Base-by-base conservation (phyloP, 2,113 vertebrate species). In the Aldabrachelys gigantea region DNA sequence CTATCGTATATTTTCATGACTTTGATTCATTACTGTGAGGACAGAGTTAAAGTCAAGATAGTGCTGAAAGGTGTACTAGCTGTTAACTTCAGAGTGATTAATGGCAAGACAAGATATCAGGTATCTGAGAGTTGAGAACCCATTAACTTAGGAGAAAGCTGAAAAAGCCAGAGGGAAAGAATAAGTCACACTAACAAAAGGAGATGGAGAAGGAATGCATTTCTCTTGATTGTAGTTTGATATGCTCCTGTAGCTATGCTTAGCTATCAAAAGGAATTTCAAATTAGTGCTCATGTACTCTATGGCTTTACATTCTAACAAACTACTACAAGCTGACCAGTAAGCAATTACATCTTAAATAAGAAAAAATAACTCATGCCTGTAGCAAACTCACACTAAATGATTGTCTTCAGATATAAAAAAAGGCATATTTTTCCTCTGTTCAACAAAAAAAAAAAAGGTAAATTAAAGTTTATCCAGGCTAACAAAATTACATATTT, bases 71-170 rank as follows among this genome's bases (percentile, higher is more conserved):
- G 93, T 97, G 89, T 96, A 95, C 93, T 98, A 98, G 98, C 97
- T 98, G 97, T 98, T 98, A 99, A 98, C 98, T 98, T 99, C 98
- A 97, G 95, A 95, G 97, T 99, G 99, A 99, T 99, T 99, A 99
- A 99, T 99, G 98, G 97, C 98, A 98, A 98, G 98, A 98, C 97
- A 98, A 98, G 93, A 87, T 96, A 97, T 85, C 96, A 93, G 53
- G 78, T 93, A 96, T 89, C 84, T 94, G 84, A 96, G 91, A 98
- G 95, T 35, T 97, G 96, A 98, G 97, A 98, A 97, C 84, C 95
- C 94, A 97, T 98, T 98, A 98, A 96, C 93, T 97, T 96, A 76
- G n/a, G 75, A 98, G 88, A 96, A 98, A 97, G 69, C 87, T 95
- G 93, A 96, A 97, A 97, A 97, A 97, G 94, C 97, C 97, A 97